Evolutionary conservation across 2,113 vertebrate species (phyloP), one percentile per base, ranked within the genome.

Genomic region (Callipepla californica): DNA sequence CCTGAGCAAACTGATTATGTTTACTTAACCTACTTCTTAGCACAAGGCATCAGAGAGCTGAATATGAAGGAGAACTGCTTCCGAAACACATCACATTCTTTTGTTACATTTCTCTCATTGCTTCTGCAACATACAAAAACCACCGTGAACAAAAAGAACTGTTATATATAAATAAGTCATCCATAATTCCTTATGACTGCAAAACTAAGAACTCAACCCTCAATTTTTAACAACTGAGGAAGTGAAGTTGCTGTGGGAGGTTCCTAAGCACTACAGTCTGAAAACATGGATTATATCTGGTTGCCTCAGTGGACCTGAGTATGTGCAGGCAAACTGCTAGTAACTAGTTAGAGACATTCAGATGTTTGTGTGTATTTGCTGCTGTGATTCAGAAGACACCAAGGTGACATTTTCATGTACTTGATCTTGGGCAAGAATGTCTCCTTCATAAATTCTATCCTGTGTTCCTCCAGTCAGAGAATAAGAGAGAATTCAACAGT

Each of bases 21-120:
- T 92, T 78, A 32, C 92, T 89, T 94, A 77, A 80, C n/a, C 40
- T 68, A 16, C 78, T 85, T 85, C 63, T 77, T 87, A 80, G 36
- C 61, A 73, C 48, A 57, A 22, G 32, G 38, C 50, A 36, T 57
- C 22, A 87, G 18, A 90, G 45, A 85, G 47, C 15, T 58, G 42
- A 87, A 58, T 47, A 63, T 34, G 67, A 84, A 58, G 45, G n/a
- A 51, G 25, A 84, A 70, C 34, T 59, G 18, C 75, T 34, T 85
- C 32, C 62, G 40, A 82, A 80, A 53, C 40, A 2, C 42, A 12
- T 63, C 83, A 30, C 8, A 25, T 73, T 79, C 12, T 42, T 83
- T 72, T 72, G 45, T 77, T 80, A 18, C 59, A 18, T 76, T 93
- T 89, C 34, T 84, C 17, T 13, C 26, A 67, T 85, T 45, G 47